These are phyloP conservation scores for Artemisiospiza belli DNA, from an alignment of 2,113 vertebrate species.

Conservation along the genomic window DNA sequence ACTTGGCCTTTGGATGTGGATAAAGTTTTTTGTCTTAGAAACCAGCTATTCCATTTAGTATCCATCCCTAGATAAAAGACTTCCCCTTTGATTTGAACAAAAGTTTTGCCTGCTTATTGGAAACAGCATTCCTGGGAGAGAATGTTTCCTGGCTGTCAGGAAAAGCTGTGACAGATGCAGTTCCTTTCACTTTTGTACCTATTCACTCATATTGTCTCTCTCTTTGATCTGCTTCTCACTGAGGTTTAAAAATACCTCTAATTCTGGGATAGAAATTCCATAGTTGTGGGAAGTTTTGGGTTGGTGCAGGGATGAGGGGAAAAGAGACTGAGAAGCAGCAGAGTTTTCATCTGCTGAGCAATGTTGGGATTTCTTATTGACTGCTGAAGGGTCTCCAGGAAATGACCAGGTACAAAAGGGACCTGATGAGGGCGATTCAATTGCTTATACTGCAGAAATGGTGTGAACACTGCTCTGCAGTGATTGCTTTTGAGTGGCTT, in stretches of 20 bases:
- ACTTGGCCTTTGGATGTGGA: not conserved
- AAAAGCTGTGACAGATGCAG: not conserved
- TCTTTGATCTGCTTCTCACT: not conserved
- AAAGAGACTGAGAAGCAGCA: not conserved
- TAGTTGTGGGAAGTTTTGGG: not conserved
- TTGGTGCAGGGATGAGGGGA: fast-evolving
- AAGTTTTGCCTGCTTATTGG: not conserved
- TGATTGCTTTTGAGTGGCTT: not conserved
- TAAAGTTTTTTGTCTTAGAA: not conserved
- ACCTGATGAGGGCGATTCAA: not conserved
- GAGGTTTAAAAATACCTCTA: not conserved
- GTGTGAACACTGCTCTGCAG: not conserved
- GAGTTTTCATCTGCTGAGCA: not conserved
- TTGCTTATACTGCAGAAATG: not conserved
- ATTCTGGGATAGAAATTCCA: not conserved
- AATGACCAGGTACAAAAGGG: not conserved
- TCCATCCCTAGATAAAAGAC: not conserved
- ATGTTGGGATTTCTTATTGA: not conserved
- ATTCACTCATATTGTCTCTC: not conserved
- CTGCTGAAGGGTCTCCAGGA: not conserved
- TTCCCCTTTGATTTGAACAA: not conserved
- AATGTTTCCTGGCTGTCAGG: not conserved
- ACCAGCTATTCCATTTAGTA: not conserved
- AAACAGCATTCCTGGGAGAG: not conserved
- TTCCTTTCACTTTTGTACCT: not conserved